These are phyloP conservation scores for Ptiloglossa arizonensis DNA, from an alignment of 1,140 invertebrate genomes.

Conservation along the genomic window DNA sequence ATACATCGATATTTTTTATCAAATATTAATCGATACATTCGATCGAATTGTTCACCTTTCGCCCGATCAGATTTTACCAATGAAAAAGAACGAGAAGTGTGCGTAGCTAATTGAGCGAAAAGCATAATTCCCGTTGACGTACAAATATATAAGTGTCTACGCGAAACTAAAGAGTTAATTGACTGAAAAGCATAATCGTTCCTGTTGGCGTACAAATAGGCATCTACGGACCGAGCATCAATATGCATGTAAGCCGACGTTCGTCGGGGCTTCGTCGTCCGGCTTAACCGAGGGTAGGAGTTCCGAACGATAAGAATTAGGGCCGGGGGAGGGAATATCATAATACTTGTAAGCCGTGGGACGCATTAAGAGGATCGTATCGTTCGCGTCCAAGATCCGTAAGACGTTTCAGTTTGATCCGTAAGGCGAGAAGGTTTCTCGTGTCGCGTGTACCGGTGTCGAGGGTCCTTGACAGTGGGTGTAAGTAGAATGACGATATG, in stretches of 20 bases:
- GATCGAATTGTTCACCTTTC: too few species aligned
- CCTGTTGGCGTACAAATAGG: constrained; percentile 60
- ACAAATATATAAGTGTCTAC: too few species aligned
- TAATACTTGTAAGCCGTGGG: constrained; percentile 76
- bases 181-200: background rate
- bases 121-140: too few species aligned
- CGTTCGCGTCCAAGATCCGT: constrained; percentile 70
- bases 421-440: constrained; percentile 44
- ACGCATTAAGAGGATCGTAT: constrained; percentile 80
- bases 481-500: constrained; percentile 14
- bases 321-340: constrained; percentile 65
- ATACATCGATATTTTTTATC: too few species aligned
- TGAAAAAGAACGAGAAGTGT: too few species aligned
- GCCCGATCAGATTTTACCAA: too few species aligned
- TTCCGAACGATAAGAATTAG: background rate
- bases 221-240: constrained; percentile 68
- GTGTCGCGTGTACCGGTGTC: background rate
- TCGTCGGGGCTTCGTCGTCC: constrained; percentile 73
- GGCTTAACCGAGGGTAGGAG: constrained; percentile 57
- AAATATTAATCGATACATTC: too few species aligned
- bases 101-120: too few species aligned
- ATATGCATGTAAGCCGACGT: constrained; percentile 76
- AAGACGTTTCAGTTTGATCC: constrained; percentile 69
- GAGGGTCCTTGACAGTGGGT: constrained; percentile 12
- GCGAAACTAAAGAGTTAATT: background rate